These are phyloP conservation scores for Leucosticte australis DNA, from an alignment of 2,113 vertebrate species.

Conservation along the genomic window DNA sequence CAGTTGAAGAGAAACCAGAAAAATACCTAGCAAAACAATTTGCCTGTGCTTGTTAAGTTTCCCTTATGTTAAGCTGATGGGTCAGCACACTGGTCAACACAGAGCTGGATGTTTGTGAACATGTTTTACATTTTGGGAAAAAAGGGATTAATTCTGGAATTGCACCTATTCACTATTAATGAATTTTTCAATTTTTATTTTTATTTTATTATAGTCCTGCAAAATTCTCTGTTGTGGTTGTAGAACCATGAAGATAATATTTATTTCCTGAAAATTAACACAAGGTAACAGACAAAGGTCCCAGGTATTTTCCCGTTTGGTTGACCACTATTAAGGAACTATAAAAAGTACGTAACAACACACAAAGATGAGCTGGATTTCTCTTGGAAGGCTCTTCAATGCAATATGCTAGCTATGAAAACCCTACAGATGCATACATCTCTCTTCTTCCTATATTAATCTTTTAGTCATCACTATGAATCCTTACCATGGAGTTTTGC, in stretches of 20 bases:
- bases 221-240: background rate
- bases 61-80: background rate
- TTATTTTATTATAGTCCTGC: background rate
- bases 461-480: background rate
- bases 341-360: background rate
- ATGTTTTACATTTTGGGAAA: background rate
- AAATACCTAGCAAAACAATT: background rate
- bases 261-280: background rate
- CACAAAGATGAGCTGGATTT: rapidly evolving
- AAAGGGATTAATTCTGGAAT: background rate
- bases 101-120: background rate
- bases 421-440: background rate
- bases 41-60: background rate
- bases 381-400: background rate
- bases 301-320: background rate
- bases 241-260: background rate
- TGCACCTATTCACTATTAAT: background rate
- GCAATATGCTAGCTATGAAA: background rate
- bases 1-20: background rate
- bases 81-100: background rate
- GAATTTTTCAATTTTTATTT: background rate
- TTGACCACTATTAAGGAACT: background rate
- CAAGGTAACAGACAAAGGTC: background rate
- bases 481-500: background rate
- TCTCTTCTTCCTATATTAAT: background rate